Evolutionary conservation across 2,888 invertebrate genomes (phyloP).

Genomic region (Diachrysia chrysitis): DNA sequence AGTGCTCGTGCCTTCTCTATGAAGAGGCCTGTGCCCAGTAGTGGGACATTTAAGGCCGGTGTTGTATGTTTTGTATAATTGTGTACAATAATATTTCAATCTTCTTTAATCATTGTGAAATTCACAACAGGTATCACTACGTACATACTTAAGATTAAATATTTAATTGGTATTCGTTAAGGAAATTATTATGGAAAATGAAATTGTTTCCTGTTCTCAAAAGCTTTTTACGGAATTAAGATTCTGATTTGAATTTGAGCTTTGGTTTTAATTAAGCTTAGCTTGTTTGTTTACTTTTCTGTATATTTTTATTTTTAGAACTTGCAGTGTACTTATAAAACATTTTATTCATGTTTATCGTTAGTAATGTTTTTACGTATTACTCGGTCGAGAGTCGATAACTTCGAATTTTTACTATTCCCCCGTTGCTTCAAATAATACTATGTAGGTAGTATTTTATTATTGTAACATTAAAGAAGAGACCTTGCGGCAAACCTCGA

Average conservation of each 20-base stretch:
- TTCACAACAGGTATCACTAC: not conserved
- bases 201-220: not conserved
- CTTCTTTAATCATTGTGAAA: not conserved
- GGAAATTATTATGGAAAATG: not conserved
- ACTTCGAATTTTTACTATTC: no score
- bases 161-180: not conserved
- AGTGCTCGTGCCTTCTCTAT: no score
- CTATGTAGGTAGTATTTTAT: no score
- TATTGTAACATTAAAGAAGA: no score
- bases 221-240: conserved; percentile 1
- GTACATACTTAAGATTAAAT: not conserved
- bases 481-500: no score
- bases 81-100: not conserved
- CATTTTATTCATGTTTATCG: not conserved
- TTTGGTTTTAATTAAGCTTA: not conserved
- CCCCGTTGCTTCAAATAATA: no score
- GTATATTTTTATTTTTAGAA: not conserved
- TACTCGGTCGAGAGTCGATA: no score
- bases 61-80: no score
- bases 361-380: no score
- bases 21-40: no score
- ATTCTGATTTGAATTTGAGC: conserved; percentile 1
- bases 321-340: not conserved
- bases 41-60: no score
- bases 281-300: not conserved